Evolutionary conservation across 2,113 vertebrate genomes (phyloP), one percentile per base, ranked within the genome.

Genomic region (Campylorhamphus procurvoides): DNA sequence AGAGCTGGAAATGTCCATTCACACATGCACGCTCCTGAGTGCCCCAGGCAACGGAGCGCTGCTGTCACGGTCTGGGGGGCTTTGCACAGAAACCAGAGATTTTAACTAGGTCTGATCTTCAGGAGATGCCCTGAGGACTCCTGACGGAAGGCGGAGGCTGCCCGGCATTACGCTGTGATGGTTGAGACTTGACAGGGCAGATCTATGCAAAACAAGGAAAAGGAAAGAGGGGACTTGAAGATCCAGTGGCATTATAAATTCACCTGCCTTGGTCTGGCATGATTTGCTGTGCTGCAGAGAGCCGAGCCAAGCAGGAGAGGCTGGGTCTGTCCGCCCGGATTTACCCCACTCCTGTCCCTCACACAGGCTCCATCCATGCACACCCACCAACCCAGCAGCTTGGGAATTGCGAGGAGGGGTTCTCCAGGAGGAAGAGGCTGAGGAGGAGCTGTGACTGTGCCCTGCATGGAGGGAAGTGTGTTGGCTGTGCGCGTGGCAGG

Each of bases 1-100:
- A 2, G 37, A 93, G 96, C 96, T 94, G 93, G 94, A 89, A 86
- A 90, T 84, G 92, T 90, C 94, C 94, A 52, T 95, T 96, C 96
- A 79, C 95, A 94, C 93, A 75, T 81, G 89, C 88, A 74, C 72
- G 22, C 87, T 31, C 89, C 5, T 9, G 19, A 72, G 6, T 1
- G 75, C 95, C 82, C 23, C 37, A 6, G 96, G 93, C 90, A 75
- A 37, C 44, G 1, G 83, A 86, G 92, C 39, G 2, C 88, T 84
- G 90, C 94, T 95, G 96, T 94, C 96, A 87, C 7, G 3, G 73
- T 88, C 93, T 89, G 63, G 75, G 92, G 93, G 93, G 91, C 88
- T 93, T 81, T 66, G 93, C 73, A 42, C 58, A 76, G 82, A 73
- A 81, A 87, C 29, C 39, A 12, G 74, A 90, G 94, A 94, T 78